These are phyloP conservation scores for Tauraco hartlaubi DNA, from an alignment of 2,797 vertebrate genomes.

Conservation along the genomic window DNA sequence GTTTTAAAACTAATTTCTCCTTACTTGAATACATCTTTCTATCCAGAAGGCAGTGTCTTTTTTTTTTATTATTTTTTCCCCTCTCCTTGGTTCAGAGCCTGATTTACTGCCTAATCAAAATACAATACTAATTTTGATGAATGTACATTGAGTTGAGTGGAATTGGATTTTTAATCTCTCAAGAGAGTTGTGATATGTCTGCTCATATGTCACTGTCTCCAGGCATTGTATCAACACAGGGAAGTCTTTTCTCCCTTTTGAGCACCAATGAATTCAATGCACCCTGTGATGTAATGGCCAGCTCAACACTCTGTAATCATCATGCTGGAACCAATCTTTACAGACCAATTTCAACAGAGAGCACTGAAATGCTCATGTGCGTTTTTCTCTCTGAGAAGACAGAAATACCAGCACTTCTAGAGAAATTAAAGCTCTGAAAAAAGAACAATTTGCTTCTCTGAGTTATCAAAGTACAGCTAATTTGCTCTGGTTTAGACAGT, in stretches of 20 bases:
- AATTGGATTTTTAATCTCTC: not conserved
- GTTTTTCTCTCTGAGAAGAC: not conserved
- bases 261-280: not conserved
- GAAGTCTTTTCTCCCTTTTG: not conserved
- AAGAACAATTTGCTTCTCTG: not conserved
- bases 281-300: not conserved
- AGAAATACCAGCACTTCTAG: not conserved
- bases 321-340: not conserved
- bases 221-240: not conserved
- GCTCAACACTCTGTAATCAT: not conserved
- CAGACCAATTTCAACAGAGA: not conserved
- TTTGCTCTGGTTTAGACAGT: not conserved
- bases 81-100: not conserved
- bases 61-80: fast-evolving
- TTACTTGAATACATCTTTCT: not conserved
- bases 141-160: not conserved
- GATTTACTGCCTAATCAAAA: not conserved
- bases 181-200: not conserved
- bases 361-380: not conserved
- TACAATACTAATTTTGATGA: not conserved
- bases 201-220: not conserved
- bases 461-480: not conserved
- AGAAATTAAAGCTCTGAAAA: not conserved
- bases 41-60: not conserved
- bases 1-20: not conserved